Conservation (phyloP, 2,113 vertebrate genomes). For the Cheirogaleus medius region DNA sequence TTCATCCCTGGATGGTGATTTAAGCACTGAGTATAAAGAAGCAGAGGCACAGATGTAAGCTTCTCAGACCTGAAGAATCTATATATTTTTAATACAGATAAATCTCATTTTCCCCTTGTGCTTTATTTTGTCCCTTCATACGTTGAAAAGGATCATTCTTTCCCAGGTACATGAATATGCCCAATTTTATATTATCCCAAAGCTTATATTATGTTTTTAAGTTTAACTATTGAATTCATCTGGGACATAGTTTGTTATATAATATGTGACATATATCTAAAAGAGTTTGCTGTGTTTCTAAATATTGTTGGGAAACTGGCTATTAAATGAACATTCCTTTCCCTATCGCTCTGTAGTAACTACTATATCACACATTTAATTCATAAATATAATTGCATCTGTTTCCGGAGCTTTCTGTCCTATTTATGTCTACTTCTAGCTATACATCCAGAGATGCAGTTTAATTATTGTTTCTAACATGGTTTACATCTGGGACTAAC, state of each 20-base stretch:
- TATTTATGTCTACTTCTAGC: background rate
- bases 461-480: background rate
- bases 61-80: background rate
- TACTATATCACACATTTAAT: background rate
- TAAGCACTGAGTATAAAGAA: background rate
- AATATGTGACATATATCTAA: background rate
- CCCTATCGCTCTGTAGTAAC: background rate
- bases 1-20: background rate
- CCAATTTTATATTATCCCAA: background rate
- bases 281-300: background rate
- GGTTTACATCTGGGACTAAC: background rate
- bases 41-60: background rate
- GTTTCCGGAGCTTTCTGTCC: background rate
- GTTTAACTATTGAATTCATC: background rate
- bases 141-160: background rate
- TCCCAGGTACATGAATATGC: background rate
- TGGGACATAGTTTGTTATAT: background rate
- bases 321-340: background rate
- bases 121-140: background rate
- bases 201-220: background rate
- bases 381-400: slow-evolving; percentile 8
- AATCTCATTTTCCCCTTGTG: background rate
- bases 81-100: background rate
- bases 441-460: background rate
- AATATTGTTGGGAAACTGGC: background rate